Evolutionary conservation across 2,888 invertebrate genomes (phyloP), one percentile per base, ranked within the genome.

Genomic region (Bugula neritina): DNA sequence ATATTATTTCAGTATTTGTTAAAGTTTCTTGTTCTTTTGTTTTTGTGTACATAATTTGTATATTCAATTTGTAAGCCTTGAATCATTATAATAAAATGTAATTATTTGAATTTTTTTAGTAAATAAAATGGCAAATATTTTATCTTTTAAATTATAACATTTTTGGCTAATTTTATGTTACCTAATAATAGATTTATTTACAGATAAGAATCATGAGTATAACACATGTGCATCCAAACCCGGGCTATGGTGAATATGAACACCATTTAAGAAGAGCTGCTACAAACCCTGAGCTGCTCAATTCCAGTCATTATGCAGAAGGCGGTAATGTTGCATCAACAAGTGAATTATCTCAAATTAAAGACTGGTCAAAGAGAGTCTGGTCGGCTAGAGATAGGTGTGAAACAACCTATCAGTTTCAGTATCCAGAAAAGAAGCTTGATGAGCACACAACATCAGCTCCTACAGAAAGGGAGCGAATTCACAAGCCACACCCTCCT

Each of bases 401-500:
- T 31, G 63, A 63, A 31, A 63, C 63, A 25, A 63, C 63, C 13
- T 63, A 63, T 63, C 63, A 63, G 63, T 63, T 63, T 63, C 29
- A 63, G 27, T 63, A 63, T 63, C 27, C 25, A 13, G 10, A 13
- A 10, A 63, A 63, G 27, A 77, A 76, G 63, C 76, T 78, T 63
- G 74, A 76, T 3, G 78, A 77, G 27, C 73, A 71, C 23, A 54
- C 75, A 1, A 35, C 29, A 13, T 57, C 71, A 21, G 72, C 79
- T 23, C 81, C 81, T 17, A 75, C 80, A 2, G 78, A 79, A 23
- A 77, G 78, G n/a, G 74, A 75, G 3, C 75, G 81, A 71, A 75
- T 75, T 70, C 80, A 81, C 73, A 81, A 80, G 73, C 81, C 81
- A 17, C 81, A 81, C 71, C 81, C 81, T 1, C 76, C 79, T 70